Conservation (phyloP, 1,140 invertebrate species). For the Pseudomyrmex flavicornis region DNA sequence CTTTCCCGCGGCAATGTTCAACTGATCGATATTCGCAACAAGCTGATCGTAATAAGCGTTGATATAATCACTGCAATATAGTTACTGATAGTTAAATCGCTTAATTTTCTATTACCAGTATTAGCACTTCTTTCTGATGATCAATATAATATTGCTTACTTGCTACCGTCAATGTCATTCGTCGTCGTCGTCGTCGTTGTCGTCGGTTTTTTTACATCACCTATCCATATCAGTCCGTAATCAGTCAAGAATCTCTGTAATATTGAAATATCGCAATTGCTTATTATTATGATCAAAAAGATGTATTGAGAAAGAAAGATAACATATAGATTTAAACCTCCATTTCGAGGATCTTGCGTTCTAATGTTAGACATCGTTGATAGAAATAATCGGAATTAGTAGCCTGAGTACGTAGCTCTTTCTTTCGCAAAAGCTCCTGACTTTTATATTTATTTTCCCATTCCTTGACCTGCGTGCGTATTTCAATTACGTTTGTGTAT, state of each 20-base stretch:
- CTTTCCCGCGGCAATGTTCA: conserved; percentile 79
- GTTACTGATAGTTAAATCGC: conserved; percentile 61
- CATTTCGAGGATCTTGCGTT: conserved; percentile 79
- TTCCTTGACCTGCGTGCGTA: conserved; percentile 72
- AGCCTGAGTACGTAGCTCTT: conserved; percentile 68
- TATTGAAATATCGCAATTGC: background rate
- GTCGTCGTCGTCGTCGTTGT: background rate
- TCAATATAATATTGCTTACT: conserved; percentile 67
- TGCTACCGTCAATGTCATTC: conserved; percentile 22
- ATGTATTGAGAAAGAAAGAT: conserved; percentile 7
- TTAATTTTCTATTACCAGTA: background rate
- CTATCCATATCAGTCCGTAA: conserved; percentile 81
- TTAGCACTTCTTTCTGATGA: no score
- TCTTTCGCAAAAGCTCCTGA: conserved; percentile 71
- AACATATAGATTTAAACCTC: conserved; percentile 73
- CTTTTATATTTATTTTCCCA: conserved; percentile 72
- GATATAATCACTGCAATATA: conserved; percentile 76
- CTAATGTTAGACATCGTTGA: conserved; percentile 75
- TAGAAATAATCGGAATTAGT: conserved; percentile 78
- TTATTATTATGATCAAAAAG: background rate
- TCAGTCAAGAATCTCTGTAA: conserved; percentile 79
- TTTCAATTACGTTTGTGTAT: conserved; percentile 5
- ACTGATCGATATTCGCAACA: conserved; percentile 78
- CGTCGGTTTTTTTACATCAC: conserved; percentile 54
- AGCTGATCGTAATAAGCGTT: conserved; percentile 77